Evolutionary conservation across 2,113 vertebrate species (phyloP), one percentile per base, ranked within the genome.

Genomic region (Periophthalmus modestus): DNA sequence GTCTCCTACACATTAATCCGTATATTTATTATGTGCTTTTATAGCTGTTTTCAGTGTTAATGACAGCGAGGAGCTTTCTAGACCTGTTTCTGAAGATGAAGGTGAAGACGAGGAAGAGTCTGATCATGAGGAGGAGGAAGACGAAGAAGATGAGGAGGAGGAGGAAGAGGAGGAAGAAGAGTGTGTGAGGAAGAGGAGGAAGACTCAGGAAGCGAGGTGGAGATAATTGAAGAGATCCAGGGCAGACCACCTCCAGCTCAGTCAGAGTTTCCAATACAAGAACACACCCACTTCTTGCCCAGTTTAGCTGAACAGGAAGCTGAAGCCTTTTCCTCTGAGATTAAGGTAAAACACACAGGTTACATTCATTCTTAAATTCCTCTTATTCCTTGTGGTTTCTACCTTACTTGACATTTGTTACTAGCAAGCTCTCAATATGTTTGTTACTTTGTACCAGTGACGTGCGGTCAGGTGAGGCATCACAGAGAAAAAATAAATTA

Each of bases 41-140:
- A 23, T 54, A 98, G 96, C 94, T 90, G 74, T 94, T 46, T 88
- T 94, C 34, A 93, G 85, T 77, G 74, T 94, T 34, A 86, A 88
- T 16, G 95, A 95, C 43, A 92, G 89, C 55, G 95, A 94, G 73
- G 93, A 93, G 1, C 72, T 93, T 68, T 92, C 88, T 11, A 94
- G 90, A 52, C 36, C 72, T 36, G 54, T 1, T 1, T 93, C 94
- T 48, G 92, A 93, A 82, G 82, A 72, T 0, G 86, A 88, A 10
- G 90, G 88, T 11, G 89, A 89, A 23, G 80, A 80, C 62, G 78
- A 69, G 3, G 82, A 75, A 1, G 80, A 75, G 1, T 82, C 79
- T 18, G 91, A 89, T 48, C 87, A 90, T 36, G 81, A 77, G 58
- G 82, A 72, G 23, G 62, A 55, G 2, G 82, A 74, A 0, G 78